phyloP scores from a whole-genome alignment of 2,113 vertebrate species.

The Malurus alboscapulatus region DNA sequence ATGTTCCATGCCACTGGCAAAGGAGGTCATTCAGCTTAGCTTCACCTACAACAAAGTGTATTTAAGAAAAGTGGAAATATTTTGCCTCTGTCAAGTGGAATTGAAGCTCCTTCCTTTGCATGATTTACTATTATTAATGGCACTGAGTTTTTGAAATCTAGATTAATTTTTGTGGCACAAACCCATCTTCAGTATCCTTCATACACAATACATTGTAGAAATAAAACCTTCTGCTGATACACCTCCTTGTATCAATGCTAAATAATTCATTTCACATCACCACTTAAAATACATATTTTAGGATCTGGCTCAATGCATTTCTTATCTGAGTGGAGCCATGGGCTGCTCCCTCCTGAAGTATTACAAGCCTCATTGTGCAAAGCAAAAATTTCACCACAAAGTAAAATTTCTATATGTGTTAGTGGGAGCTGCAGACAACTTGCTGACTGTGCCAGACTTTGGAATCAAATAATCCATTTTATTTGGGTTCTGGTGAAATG shows the following conservation, averaged over 20 bases:
- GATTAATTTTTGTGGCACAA: neutral
- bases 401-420: neutral
- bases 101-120: neutral
- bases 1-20: neutral
- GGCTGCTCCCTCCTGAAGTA: neutral
- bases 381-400: neutral
- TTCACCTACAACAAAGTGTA: neutral
- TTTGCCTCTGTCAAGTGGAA: neutral
- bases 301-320: neutral
- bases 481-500: neutral
- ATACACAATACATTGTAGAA: neutral
- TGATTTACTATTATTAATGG: neutral
- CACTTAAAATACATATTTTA: neutral
- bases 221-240: neutral
- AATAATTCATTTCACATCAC: neutral
- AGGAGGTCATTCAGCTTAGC: neutral
- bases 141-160: neutral
- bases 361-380: neutral
- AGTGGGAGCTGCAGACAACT: neutral
- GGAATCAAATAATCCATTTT: neutral
- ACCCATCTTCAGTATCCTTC: neutral
- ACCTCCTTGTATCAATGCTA: neutral
- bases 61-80: neutral
- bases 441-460: neutral
- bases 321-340: neutral